Conservation (phyloP, 2,888 invertebrate species). For the Lordiphosa fenestrarum region DNA sequence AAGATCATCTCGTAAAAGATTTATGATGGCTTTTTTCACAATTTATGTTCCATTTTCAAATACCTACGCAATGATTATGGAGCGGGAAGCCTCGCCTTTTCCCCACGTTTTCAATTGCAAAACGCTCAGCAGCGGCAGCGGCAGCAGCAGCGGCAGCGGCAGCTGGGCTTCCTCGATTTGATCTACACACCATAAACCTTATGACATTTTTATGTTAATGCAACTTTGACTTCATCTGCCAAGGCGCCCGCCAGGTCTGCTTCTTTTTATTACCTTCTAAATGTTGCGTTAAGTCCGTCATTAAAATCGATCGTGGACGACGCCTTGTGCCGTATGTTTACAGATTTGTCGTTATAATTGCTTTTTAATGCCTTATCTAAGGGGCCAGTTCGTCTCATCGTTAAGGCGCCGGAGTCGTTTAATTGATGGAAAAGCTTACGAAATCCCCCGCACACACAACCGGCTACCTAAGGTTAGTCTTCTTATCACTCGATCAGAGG, state of each 20-base stretch:
- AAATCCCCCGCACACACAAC: not conserved
- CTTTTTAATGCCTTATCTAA: conserved; percentile 77
- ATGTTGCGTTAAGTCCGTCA: conserved; percentile 76
- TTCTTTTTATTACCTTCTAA: conserved; percentile 63
- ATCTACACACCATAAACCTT: conserved; percentile 63
- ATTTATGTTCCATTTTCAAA: conserved; percentile 50
- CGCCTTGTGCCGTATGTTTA: conserved; percentile 70
- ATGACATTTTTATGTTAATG: conserved; percentile 76
- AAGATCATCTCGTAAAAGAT: conserved; percentile 40
- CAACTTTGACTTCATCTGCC: conserved; percentile 48
- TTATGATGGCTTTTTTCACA: conserved; percentile 47
- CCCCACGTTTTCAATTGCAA: conserved; percentile 48
- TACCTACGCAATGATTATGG: conserved; percentile 25
- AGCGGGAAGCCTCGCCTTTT: not conserved
- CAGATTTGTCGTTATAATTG: conserved; percentile 78
- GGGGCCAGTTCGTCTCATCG: conserved; percentile 46
- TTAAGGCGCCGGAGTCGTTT: conserved; percentile 48
- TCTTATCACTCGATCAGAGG: conserved; percentile 51
- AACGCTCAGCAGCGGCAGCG: conserved; percentile 35
- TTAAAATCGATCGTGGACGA: conserved; percentile 53
- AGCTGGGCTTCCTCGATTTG: conserved; percentile 34
- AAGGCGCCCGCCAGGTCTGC: conserved; percentile 36
- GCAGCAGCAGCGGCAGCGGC: conserved; percentile 17
- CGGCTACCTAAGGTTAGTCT: not conserved
- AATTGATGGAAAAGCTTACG: conserved; percentile 59